Base-by-base conservation (phyloP, 2,797 vertebrate species). In the Sebastes cheni region DNA sequence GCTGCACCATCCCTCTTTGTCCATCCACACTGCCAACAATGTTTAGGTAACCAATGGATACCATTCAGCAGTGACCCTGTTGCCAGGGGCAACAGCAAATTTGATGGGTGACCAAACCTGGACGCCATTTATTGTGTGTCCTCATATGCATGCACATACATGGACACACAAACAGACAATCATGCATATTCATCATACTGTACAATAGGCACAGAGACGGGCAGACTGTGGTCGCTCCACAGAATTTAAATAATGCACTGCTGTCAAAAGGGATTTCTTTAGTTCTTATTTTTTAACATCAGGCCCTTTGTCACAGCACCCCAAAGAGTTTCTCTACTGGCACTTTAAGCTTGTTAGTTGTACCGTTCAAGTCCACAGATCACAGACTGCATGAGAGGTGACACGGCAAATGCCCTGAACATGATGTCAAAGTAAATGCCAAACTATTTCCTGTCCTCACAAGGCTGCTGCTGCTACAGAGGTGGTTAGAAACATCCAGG, bases 11-110 rank as follows among this genome's bases (percentile, higher is more conserved):
- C 67, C 23, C 61, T 78, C 75, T 86, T 59, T 73, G 61, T 84
- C 66, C 64, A 11, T 80, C 71, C 39, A 34, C 67, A 32, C 66
- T 4, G 12, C 30, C 59, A 65, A 34, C 4, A 71, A 56, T 87
- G 84, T 86, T 89, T 72, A 88, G 81, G 87, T 89, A 85, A 89
- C 89, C 89, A 79, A 80, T 79, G 84, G 90, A 80, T 75, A 89
- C 89, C 82, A 66, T 77, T 69, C 74, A 72, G 73, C 61, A 4
- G 50, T 67, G 70, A 85, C 72, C 66, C 59, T 77, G 86, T 91
- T 90, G 86, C 89, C 60, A 34, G 25, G 80, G 75, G 87, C 88
- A 90, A 93, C 91, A 42, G 68, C 58, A 64, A 82, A 81, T 71
- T 71, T 76, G 74, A 84, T 81, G 69, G 72, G 59, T 39, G 54